Base-by-base conservation (phyloP, 2,888 invertebrate species). In the Cataglyphis altisquamis region DNA sequence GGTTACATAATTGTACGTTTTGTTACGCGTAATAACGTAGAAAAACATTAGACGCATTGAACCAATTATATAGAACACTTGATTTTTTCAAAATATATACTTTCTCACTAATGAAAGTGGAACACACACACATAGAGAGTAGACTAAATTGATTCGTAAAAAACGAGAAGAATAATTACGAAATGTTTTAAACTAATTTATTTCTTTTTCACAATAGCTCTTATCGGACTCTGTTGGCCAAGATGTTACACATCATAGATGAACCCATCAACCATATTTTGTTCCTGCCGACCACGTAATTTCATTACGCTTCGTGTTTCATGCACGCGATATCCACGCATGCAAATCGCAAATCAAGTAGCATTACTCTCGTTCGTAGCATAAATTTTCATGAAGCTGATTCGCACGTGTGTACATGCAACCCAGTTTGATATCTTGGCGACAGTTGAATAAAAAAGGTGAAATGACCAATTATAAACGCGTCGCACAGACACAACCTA, bases 381-480 rank as follows among this genome's bases (percentile, higher is more conserved):
- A 83, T 81, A 70, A 81, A 84, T 89, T 89, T 84, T 82, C 64
- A 68, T 39, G 66, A 72, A 62, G 68, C 74, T 84, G 82, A 85
- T 87, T 83, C 63, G 66, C 82, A 41, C 73, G 45, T 36, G 66
- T 52, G 25, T 60, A 3, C 80, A 39, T 32, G 74, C 84, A 84
- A 87, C 90, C 90, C 86, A 90, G 66, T 88, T 87, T 21, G 66
- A 36, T 67, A 36, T 29, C 60, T 70, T 62, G 75, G 41, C 39
- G 55, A 86, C 83, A 82, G 72, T 77, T 36, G 73, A 60, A 64
- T 63, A 86, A 84, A 84, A 85, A 90, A 88, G 86, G 86, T 87
- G 87, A 90, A 90, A 86, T 87, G 86, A 87, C 80, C 85, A 85
- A 88, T 88, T 88, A 90, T 90, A 87, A 90, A 86, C 84, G 78